A percentile compares a stretch with the other conserved stretches of the same genome.
Evolutionary conservation across 2,113 vertebrate species (phyloP).

Genomic region (Bubo bubo): DNA sequence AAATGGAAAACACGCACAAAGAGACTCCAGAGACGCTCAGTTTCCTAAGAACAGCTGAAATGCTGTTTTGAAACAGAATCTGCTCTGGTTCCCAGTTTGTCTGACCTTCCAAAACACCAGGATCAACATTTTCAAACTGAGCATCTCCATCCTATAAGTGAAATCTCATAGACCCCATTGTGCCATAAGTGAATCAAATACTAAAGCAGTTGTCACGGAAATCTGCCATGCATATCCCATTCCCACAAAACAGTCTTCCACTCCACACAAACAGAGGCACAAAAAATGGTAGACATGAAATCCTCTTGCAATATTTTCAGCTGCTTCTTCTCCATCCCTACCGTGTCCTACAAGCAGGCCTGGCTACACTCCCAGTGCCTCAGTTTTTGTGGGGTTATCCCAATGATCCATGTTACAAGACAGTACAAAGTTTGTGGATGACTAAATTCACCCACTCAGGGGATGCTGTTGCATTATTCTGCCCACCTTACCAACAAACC

Average conservation of each 20-base stretch:
- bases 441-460: neutral
- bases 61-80: neutral
- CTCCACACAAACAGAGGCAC: neutral
- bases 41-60: neutral
- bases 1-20: neutral
- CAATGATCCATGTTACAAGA: neutral
- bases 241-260: neutral
- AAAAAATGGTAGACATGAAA: neutral
- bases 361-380: neutral
- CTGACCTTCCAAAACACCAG: neutral
- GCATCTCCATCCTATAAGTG: neutral
- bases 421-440: neutral
- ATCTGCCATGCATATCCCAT: rapidly evolving
- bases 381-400: neutral
- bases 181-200: neutral
- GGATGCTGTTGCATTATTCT: neutral
- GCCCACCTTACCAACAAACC: neutral
- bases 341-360: neutral
- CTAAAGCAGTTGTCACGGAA: neutral
- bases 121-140: neutral
- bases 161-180: neutral
- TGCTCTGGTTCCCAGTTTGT: neutral
- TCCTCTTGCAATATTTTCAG: neutral
- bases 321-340: neutral
- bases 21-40: neutral